Conservation (phyloP, 2,113 vertebrate genomes). For the Illadopsis cleaveri region DNA sequence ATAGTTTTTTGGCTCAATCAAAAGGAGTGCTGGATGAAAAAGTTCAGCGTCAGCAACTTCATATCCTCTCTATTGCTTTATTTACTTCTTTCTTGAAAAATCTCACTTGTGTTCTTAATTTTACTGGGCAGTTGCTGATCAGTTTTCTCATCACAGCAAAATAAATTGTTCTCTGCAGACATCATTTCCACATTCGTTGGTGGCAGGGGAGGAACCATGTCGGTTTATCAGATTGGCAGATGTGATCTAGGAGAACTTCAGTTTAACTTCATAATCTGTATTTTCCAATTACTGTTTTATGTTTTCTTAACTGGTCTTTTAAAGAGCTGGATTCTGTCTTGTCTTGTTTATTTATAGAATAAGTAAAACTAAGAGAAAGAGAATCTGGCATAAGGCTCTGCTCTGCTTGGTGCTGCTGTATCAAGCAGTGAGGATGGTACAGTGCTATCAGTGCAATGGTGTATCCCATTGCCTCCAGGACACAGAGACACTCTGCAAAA, state of each 20-base stretch:
- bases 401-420: not conserved
- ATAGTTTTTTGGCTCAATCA: slow-evolving; percentile 19
- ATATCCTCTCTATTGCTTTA: not conserved
- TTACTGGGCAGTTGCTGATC: not conserved
- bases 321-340: not conserved
- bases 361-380: not conserved
- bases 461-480: not conserved
- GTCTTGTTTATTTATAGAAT: not conserved
- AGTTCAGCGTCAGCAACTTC: slow-evolving; percentile 13
- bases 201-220: not conserved
- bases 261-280: not conserved
- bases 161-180: not conserved
- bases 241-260: not conserved
- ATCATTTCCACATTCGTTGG: not conserved
- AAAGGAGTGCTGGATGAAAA: slow-evolving; percentile 12
- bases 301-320: not conserved
- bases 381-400: not conserved
- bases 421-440: not conserved
- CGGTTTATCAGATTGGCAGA: not conserved
- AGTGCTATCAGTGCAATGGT: not conserved
- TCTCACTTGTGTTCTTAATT: slow-evolving; percentile 29
- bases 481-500: not conserved
- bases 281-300: not conserved
- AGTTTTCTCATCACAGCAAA: not conserved
- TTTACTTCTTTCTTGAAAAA: slow-evolving; percentile 21